Evolutionary conservation across 1,140 invertebrate genomes (phyloP).

Genomic region (Micrasema longulum): DNA sequence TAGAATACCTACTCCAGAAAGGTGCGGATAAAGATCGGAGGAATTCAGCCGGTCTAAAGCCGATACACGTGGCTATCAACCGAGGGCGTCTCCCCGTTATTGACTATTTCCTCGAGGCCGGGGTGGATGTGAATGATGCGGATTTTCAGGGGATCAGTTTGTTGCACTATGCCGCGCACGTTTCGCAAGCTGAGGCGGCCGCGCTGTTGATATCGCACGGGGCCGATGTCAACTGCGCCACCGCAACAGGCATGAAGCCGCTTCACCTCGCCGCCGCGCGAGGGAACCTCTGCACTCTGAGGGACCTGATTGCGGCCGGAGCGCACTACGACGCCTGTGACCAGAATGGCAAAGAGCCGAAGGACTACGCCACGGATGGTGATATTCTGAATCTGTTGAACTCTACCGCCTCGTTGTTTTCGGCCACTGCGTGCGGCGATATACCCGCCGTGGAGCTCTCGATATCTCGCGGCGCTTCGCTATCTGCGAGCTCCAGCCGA

Average conservation of each 20-base stretch:
- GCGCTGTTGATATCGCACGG: neutral
- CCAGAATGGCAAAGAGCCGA: neutral
- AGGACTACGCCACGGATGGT: neutral
- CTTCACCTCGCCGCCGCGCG: slow-evolving; percentile 1
- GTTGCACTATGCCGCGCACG: slow-evolving; percentile 6
- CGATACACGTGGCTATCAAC: slow-evolving; percentile 8
- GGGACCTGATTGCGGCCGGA: neutral
- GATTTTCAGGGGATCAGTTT: neutral
- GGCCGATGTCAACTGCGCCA: neutral
- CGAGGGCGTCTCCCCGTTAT: neutral
- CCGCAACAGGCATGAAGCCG: neutral
- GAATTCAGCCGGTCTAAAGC: neutral
- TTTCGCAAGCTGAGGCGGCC: no score
- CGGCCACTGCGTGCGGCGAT: neutral
- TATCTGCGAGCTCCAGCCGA: neutral
- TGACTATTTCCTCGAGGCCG: neutral
- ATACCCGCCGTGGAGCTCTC: neutral
- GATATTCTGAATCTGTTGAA: neutral
- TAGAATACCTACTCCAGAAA: neutral
- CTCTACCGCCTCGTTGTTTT: neutral
- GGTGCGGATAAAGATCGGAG: neutral
- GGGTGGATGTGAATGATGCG: neutral
- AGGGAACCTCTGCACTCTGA: neutral
- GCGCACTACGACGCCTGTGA: neutral
- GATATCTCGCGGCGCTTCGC: neutral